These are phyloP conservation scores for Caenorhabditis becei DNA, from an alignment of 2,888 invertebrate genomes.

Conservation along the genomic window DNA sequence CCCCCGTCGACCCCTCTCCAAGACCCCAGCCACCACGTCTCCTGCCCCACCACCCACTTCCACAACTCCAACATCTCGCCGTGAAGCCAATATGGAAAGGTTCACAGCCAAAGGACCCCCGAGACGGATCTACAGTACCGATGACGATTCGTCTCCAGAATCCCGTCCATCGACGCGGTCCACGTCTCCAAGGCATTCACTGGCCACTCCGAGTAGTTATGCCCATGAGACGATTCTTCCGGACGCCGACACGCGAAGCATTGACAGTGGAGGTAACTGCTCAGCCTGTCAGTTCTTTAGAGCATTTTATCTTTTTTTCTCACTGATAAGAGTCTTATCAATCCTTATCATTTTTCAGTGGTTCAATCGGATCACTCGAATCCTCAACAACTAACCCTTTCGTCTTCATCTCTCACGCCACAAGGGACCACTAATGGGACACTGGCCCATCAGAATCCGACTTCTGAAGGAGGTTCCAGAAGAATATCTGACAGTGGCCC, in stretches of 20 bases:
- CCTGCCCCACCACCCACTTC: slow-evolving; percentile 32
- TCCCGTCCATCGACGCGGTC: slow-evolving; percentile 74
- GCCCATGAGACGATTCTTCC: slow-evolving; percentile 42
- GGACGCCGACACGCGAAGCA: slow-evolving; percentile 66
- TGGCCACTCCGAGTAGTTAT: slow-evolving; percentile 77
- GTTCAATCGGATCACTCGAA: slow-evolving; percentile 81
- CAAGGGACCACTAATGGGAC: not conserved
- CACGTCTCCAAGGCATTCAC: slow-evolving; percentile 69
- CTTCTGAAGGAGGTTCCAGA: slow-evolving; percentile 31
- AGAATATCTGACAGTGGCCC: slow-evolving; percentile 50
- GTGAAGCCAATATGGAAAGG: slow-evolving; percentile 69
- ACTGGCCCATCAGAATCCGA: not conserved
- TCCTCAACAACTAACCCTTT: slow-evolving; percentile 65
- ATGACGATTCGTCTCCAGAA: slow-evolving; percentile 77
- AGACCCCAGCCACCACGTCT: slow-evolving; percentile 28
- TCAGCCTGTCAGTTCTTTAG: slow-evolving; percentile 48
- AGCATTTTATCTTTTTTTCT: not conserved
- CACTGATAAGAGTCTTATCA: not conserved
- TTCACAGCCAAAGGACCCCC: slow-evolving; percentile 52
- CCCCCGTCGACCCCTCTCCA: slow-evolving; percentile 15
- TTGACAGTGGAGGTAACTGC: slow-evolving; percentile 74
- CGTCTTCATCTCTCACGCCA: slow-evolving; percentile 69
- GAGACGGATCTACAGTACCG: slow-evolving; percentile 45
- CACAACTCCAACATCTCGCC: slow-evolving; percentile 29
- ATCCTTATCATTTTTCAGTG: slow-evolving; percentile 70